Evolutionary conservation across 2,113 vertebrate species (phyloP).

Genomic region (Barbus barbus): DNA sequence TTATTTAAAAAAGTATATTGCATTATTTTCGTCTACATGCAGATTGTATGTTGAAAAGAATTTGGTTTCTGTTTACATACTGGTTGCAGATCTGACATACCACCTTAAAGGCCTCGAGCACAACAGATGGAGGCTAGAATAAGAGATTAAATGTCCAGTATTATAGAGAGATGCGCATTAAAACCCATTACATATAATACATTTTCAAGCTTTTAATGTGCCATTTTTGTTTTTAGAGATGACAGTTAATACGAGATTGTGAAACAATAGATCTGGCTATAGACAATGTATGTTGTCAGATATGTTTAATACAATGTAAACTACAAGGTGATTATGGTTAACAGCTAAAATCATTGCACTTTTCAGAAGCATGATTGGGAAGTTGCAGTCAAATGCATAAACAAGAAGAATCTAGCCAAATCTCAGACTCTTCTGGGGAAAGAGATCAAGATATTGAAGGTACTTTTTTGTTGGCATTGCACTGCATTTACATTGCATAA

Average conservation of each 20-base stretch:
- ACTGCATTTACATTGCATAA: not conserved
- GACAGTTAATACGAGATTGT: not conserved
- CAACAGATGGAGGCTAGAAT: constrained; percentile 35
- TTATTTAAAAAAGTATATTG: not conserved
- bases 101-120: constrained; percentile 57
- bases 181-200: not conserved
- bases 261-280: not conserved
- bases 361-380: constrained; percentile 93
- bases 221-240: not conserved
- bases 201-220: not conserved
- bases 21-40: not conserved
- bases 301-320: not conserved
- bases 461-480: constrained; percentile 63
- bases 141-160: constrained; percentile 5
- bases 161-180: not conserved
- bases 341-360: not conserved
- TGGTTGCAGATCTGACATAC: constrained; percentile 20
- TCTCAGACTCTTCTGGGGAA: constrained; percentile 95
- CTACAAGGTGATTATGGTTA: not conserved
- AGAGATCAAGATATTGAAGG: constrained; percentile 99
- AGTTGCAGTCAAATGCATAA: constrained; percentile 97
- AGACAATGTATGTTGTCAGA: not conserved
- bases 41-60: too few relatives aligned
- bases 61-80: not conserved
- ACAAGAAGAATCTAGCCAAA: constrained; percentile 97